Base-by-base conservation (phyloP, 2,888 invertebrate species). In the Pyrgus malvae region DNA sequence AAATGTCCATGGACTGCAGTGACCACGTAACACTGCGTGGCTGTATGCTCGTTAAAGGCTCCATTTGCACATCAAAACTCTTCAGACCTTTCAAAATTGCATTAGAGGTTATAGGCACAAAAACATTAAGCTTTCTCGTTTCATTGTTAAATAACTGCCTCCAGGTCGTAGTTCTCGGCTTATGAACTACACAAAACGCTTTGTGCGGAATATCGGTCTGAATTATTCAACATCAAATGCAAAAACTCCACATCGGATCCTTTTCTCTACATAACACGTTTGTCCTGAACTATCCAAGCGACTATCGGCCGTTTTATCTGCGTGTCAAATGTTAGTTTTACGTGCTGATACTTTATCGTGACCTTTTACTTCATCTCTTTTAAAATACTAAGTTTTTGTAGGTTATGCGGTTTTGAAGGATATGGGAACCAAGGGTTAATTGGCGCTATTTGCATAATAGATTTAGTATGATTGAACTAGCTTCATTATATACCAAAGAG, bases 201-300 rank as follows among this genome's bases (percentile, higher is more conserved):
- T 51, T 51, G 50, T 50, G 50, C 35, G 42, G 42, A 23, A 33
- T 33, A 50, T 42, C 16, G 50, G 33, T 31, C 23, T 50, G 50
- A 50, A 50, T 50, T 42, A 50, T 50, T 50, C 50, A 50, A 42
- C 42, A 35, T 42, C 50, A 42, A 42, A 35, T 35, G 29, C 42
- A 50, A 50, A 50, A 50, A 50, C 50, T 50, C n/a, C n/a, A n/a
- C n/a, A n/a, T n/a, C n/a, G n/a, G 35, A 50, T 50, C 50, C 42
- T 42, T 50, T 50, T 35, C 42, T 50, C 42, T 50, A 50, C 50
- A 49, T 41, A 41, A 49, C 49, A 33, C 23, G 16, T 23, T 37
- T 29, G 29, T 12, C 17, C 17, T 19, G 17, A 12, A 29, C 31
- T 7, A 33, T 8, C 8, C 14, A 3, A 7, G 33, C 14, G 33